Percentiles rank a stretch among this genome's conserved stretches.
These are phyloP conservation scores for Carlito syrichta DNA, from an alignment of 2,113 vertebrate genomes.

Conservation along the genomic window DNA sequence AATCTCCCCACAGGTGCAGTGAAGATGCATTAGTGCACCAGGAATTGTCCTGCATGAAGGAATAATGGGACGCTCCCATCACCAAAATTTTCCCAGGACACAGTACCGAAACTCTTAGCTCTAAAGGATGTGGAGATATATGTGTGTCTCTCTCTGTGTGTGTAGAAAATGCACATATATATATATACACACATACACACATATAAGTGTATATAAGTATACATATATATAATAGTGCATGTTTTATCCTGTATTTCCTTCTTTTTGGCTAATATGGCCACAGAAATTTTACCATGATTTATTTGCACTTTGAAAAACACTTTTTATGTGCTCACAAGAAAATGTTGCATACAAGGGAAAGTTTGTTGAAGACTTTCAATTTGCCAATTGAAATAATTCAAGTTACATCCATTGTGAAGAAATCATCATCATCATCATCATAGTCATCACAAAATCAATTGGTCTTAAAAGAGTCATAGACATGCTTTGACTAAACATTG, in stretches of 20 bases:
- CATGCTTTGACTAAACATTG: neutral
- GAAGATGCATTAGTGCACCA: neutral
- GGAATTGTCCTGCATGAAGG: neutral
- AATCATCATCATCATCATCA: conserved; percentile 29
- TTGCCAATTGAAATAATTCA: neutral
- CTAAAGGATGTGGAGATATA: neutral
- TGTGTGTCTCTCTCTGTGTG: no score
- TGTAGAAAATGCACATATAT: no score
- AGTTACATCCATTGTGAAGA: neutral
- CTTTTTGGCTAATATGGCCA: neutral
- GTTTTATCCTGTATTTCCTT: no score
- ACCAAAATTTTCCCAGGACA: neutral
- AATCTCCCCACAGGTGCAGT: neutral
- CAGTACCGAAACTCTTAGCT: neutral
- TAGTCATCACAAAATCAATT: conserved; percentile 11
- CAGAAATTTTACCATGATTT: neutral
- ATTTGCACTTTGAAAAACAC: conserved; percentile 9
- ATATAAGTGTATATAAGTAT: no score
- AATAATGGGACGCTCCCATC: neutral
- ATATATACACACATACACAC: no score
- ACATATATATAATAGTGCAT: no score
- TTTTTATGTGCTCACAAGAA: neutral
- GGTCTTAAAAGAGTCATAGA: neutral
- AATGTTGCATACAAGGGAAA: neutral
- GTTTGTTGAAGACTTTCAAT: conserved; percentile 24